Conservation (phyloP, 2,113 vertebrate species). For the Apteryx mantelli region DNA sequence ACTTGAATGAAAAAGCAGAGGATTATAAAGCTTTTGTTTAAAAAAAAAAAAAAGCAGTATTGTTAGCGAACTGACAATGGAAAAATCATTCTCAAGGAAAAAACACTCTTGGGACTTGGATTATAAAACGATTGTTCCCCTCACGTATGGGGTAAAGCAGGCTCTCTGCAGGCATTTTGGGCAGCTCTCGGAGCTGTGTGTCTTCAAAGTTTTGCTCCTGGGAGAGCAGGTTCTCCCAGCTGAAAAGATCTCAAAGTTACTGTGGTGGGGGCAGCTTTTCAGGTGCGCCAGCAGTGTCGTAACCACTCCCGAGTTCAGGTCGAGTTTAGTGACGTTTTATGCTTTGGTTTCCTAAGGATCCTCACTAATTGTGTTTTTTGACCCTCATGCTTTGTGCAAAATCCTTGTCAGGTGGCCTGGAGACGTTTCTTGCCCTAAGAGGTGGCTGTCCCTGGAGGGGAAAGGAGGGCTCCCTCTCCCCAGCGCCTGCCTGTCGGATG, state of each 20-base stretch:
- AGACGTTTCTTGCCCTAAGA: background rate
- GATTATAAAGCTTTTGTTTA: slow-evolving; percentile 55
- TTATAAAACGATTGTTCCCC: background rate
- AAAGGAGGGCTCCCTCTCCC: background rate
- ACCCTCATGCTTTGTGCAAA: fast-evolving
- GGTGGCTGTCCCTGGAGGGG: background rate
- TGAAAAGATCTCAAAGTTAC: background rate
- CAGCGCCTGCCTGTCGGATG: background rate
- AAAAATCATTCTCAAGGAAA: background rate
- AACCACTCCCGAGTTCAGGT: background rate
- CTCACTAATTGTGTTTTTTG: background rate
- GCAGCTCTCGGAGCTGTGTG: background rate
- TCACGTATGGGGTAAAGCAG: background rate
- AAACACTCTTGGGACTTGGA: background rate
- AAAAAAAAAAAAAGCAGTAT: background rate
- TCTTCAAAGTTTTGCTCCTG: background rate
- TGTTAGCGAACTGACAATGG: slow-evolving; percentile 23
- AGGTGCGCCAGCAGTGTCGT: too few relatives aligned
- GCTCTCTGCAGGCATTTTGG: background rate
- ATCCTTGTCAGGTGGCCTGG: background rate
- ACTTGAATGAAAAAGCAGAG: slow-evolving; percentile 44
- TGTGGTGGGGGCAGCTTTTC: background rate
- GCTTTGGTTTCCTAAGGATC: background rate
- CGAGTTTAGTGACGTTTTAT: fast-evolving
- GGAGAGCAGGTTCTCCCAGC: background rate